Evolutionary conservation across 1,140 invertebrate genomes (phyloP).

Genomic region (Pseudomyrmex pallidus): DNA sequence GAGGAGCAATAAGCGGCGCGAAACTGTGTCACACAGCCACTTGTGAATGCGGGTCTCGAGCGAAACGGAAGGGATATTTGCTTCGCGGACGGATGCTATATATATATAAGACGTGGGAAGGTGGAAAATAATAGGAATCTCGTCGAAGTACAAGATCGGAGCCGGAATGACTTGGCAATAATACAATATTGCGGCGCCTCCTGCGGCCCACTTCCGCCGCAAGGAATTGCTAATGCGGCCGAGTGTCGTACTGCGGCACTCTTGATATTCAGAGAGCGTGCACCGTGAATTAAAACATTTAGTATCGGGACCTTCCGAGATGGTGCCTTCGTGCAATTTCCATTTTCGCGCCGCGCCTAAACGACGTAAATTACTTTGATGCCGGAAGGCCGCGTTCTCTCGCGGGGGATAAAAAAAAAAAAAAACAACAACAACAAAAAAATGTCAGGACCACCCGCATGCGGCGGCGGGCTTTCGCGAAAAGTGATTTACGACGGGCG

Average conservation of each 20-base stretch:
- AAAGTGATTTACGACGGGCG: slow-evolving; percentile 40
- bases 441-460: slow-evolving; percentile 12
- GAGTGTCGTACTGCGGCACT: slow-evolving; percentile 28
- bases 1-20: slow-evolving; percentile 49
- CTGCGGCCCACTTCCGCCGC: slow-evolving; percentile 63
- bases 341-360: too few species aligned
- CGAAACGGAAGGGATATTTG: slow-evolving; percentile 61
- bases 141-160: slow-evolving; percentile 45
- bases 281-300: slow-evolving; percentile 33
- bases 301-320: slow-evolving; percentile 35
- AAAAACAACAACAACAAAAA: too few species aligned
- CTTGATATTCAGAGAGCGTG: neutral
- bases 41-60: slow-evolving; percentile 62
- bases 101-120: slow-evolving; percentile 53
- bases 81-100: slow-evolving; percentile 46
- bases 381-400: slow-evolving; percentile 2
- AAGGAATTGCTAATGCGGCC: slow-evolving; percentile 59
- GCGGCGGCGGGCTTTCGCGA: slow-evolving; percentile 21
- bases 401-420: neutral
- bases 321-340: too few species aligned
- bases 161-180: slow-evolving; percentile 57
- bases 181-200: slow-evolving; percentile 53
- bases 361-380: too few species aligned
- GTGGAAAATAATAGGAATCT: slow-evolving; percentile 61
- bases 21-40: slow-evolving; percentile 61